phyloP scores from a whole-genome alignment of 2,888 invertebrate species.

The Spodoptera picta region DNA sequence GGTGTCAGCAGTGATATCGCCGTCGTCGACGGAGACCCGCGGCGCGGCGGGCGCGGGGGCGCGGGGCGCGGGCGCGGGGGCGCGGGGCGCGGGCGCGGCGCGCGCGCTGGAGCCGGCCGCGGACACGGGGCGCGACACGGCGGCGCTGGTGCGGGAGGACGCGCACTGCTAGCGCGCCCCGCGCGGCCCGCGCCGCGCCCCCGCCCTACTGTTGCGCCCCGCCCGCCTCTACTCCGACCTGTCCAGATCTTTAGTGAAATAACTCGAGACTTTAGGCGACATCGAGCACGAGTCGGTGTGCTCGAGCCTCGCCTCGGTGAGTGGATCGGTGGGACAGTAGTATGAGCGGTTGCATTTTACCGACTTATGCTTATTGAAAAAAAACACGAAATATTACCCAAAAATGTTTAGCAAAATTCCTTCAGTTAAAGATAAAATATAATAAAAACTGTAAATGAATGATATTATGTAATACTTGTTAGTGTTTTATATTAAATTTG shows the following conservation, averaged over 20 bases:
- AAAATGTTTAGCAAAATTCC: slow-evolving; percentile 29
- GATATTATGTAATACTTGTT: slow-evolving; percentile 34
- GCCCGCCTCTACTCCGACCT: slow-evolving; percentile 26
- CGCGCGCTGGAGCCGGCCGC: slow-evolving; percentile 94
- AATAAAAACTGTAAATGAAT: slow-evolving; percentile 46
- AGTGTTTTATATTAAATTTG: slow-evolving; percentile 34
- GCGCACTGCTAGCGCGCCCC: slow-evolving; percentile 77
- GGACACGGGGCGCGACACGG: slow-evolving; percentile 97
- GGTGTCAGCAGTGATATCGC: slow-evolving; percentile 93
- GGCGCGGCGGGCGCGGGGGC: slow-evolving; percentile 86
- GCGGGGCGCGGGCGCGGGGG: slow-evolving; percentile 58
- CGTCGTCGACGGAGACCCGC: slow-evolving; percentile 94
- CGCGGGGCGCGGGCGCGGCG: no score
- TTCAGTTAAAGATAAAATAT: slow-evolving; percentile 26
- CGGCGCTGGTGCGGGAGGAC: slow-evolving; percentile 96
- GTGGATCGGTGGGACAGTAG: not conserved
- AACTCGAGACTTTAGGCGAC: slow-evolving; percentile 38
- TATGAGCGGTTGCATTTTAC: not conserved
- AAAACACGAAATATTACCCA: slow-evolving; percentile 16
- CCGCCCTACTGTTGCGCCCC: slow-evolving; percentile 9
- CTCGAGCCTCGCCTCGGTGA: slow-evolving; percentile 6
- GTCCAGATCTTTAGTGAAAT: slow-evolving; percentile 35
- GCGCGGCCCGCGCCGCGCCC: slow-evolving; percentile 32
- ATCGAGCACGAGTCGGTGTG: no score
- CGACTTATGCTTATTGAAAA: slow-evolving; percentile 6